These are phyloP conservation scores for Dicaeum eximium DNA, from an alignment of 2,113 vertebrate genomes.

Conservation along the genomic window DNA sequence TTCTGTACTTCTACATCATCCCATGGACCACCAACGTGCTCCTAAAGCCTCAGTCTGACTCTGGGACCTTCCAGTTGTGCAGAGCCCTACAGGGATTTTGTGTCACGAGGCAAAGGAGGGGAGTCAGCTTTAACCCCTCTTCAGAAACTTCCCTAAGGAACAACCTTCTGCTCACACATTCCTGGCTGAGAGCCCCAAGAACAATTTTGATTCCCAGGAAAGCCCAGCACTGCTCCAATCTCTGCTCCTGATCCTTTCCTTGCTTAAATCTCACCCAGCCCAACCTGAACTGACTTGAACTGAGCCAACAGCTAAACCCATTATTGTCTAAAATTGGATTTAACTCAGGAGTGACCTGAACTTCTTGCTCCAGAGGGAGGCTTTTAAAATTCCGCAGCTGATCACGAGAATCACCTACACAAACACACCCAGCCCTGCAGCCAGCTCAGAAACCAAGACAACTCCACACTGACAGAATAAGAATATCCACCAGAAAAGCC, in stretches of 20 bases:
- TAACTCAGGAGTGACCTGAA: background rate
- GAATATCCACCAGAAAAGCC: background rate
- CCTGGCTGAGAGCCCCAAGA: background rate
- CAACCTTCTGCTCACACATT: background rate
- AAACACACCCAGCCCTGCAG: background rate
- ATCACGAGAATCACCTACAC: background rate
- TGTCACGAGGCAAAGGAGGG: rapidly evolving
- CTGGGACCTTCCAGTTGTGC: background rate
- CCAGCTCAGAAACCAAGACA: constrained; percentile 7
- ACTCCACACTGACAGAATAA: background rate
- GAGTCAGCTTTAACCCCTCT: background rate
- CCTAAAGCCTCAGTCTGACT: background rate
- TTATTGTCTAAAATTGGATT: background rate
- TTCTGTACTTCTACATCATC: background rate
- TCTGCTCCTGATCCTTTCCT: background rate
- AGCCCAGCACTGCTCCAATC: background rate
- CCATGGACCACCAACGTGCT: background rate
- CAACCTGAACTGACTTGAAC: background rate
- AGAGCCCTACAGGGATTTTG: background rate
- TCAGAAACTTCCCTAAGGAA: background rate
- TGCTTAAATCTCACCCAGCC: background rate
- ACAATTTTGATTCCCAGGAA: background rate
- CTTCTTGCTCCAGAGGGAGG: background rate
- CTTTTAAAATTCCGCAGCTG: constrained; percentile 1
- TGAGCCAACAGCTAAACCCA: background rate